Evolutionary conservation across 1,140 invertebrate species (phyloP).

Genomic region (Anthonomus grandis): DNA sequence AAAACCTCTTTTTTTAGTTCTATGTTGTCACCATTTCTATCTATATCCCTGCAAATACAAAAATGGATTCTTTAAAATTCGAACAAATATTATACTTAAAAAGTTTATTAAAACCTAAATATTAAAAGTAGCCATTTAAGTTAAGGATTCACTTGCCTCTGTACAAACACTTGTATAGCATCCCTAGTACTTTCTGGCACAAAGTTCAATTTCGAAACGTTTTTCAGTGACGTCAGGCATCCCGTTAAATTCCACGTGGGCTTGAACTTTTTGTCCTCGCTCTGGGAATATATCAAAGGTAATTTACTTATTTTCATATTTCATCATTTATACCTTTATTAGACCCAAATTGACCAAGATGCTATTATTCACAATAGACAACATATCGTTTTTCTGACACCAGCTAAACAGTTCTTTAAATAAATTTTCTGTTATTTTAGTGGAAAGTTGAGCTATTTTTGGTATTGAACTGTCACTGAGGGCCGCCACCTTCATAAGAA

Average conservation of each 20-base stretch:
- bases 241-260: conserved; percentile 58
- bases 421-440: conserved; percentile 54
- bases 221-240: conserved; percentile 58
- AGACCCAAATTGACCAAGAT: conserved; percentile 66
- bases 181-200: conserved; percentile 55
- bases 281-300: conserved; percentile 50
- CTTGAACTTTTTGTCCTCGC: conserved; percentile 58
- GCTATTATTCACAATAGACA: conserved; percentile 59
- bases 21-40: conserved; percentile 11
- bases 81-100: conserved; percentile 5
- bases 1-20: conserved; percentile 23
- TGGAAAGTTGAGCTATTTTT: conserved; percentile 54
- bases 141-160: conserved; percentile 47
- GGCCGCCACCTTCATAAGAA: conserved; percentile 60
- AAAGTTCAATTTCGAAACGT: conserved; percentile 52
- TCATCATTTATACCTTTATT: conserved; percentile 68
- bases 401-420: conserved; percentile 59
- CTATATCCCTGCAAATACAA: conserved; percentile 26
- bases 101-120: not conserved
- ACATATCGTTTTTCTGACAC: conserved; percentile 51
- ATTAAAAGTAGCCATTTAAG: not conserved
- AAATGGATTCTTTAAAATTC: not conserved
- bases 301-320: too few species aligned
- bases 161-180: conserved; percentile 56
- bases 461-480: conserved; percentile 53